Percentiles rank a stretch among this genome's conserved stretches.
phyloP scores from a whole-genome alignment of 2,888 invertebrate genomes.

The Odontomyia ornata region DNA sequence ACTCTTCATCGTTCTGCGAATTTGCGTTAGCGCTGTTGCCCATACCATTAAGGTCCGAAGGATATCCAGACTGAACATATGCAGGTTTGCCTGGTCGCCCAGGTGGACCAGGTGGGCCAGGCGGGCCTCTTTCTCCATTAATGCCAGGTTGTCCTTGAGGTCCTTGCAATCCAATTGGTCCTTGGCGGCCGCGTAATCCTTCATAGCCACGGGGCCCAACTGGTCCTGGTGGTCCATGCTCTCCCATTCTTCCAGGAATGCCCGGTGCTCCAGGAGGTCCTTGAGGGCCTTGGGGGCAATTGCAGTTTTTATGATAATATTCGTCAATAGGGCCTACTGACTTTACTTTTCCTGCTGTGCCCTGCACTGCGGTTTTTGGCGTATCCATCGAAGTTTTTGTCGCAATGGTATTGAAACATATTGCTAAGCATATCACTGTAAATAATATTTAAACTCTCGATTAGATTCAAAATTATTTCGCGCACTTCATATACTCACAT shows the following conservation, averaged over 20 bases:
- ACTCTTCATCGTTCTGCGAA: background rate
- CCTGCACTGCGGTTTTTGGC: too few species aligned
- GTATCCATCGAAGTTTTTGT: background rate
- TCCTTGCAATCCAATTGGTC: conserved; percentile 71
- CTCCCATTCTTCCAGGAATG: conserved; percentile 72
- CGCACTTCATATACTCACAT: conserved; percentile 9
- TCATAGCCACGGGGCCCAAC: conserved; percentile 77
- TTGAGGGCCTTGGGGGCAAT: conserved; percentile 71
- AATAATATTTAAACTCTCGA: background rate
- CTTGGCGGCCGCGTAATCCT: conserved; percentile 52
- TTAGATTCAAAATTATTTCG: background rate
- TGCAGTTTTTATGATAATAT: conserved; percentile 63
- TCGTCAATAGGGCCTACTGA: conserved; percentile 67
- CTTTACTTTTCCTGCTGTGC: background rate
- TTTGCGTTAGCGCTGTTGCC: background rate
- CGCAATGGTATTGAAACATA: background rate
- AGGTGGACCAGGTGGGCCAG: conserved; percentile 74
- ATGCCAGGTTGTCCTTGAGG: conserved; percentile 76
- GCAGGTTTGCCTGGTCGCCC: conserved; percentile 79
- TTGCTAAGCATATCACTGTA: background rate
- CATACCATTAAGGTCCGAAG: background rate
- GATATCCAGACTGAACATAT: background rate
- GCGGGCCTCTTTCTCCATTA: conserved; percentile 71
- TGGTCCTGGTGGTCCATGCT: conserved; percentile 75
- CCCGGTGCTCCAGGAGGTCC: conserved; percentile 81